Evolutionary conservation across 2,888 invertebrate species (phyloP).

Genomic region (Ethmia dodecea): DNA sequence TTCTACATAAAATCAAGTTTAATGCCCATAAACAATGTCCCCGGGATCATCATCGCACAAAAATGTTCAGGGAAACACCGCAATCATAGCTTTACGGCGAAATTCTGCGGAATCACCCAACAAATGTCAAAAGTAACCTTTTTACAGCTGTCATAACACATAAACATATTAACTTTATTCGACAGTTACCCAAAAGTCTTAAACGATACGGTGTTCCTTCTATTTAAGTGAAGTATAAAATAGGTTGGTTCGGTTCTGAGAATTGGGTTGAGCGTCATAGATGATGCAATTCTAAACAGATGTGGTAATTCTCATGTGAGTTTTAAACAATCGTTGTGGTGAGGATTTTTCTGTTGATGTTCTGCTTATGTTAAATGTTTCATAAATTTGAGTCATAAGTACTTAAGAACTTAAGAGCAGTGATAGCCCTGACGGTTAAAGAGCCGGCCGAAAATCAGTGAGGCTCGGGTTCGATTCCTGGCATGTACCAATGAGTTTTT

Average conservation of each 20-base stretch:
- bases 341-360: too few species aligned
- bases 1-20: conserved; percentile 6
- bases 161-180: conserved; percentile 66
- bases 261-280: not conserved
- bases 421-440: too few species aligned
- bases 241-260: too few species aligned
- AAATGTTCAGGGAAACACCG: conserved; percentile 31
- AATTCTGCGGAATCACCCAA: conserved; percentile 42
- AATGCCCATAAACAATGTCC: conserved; percentile 15
- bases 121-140: conserved; percentile 43
- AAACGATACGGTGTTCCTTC: conserved; percentile 29
- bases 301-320: not conserved
- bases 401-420: too few species aligned
- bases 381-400: too few species aligned
- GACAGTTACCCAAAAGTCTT: conserved; percentile 45
- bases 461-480: too few species aligned
- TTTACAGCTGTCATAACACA: conserved; percentile 47
- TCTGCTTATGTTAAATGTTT: too few species aligned
- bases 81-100: conserved; percentile 41
- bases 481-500: too few species aligned
- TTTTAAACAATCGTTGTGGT: too few species aligned
- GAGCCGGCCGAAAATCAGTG: too few species aligned
- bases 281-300: not conserved
- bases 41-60: conserved; percentile 23
- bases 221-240: too few species aligned